Evolutionary conservation across 2,113 vertebrate species (phyloP).

Genomic region (Rhizomys pruinosus): DNA sequence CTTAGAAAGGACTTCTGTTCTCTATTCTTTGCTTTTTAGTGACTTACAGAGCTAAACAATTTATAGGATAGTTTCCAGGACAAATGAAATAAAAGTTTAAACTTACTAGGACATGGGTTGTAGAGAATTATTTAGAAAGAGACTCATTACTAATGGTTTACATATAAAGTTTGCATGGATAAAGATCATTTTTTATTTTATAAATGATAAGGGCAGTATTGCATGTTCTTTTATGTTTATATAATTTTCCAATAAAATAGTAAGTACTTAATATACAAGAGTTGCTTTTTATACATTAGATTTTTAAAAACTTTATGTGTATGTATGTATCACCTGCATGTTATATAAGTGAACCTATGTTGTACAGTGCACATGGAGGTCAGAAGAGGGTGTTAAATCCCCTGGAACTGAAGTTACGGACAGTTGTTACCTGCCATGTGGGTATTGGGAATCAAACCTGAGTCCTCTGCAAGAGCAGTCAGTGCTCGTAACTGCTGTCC

Average conservation of each 20-base stretch:
- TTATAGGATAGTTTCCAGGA: slow-evolving; percentile 22
- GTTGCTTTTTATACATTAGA: slow-evolving; percentile 4
- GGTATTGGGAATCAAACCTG: too few species aligned
- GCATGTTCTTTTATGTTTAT: not conserved
- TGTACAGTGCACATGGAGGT: too few species aligned
- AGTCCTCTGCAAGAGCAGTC: too few species aligned
- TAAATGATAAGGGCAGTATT: slow-evolving; percentile 33
- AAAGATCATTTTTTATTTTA: slow-evolving; percentile 10
- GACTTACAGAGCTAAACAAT: not conserved
- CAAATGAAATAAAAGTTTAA: not conserved
- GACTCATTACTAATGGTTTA: not conserved
- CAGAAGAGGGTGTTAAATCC: too few species aligned
- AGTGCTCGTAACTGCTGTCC: too few species aligned
- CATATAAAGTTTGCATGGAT: slow-evolving; percentile 29
- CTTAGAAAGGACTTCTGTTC: not conserved
- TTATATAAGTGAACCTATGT: too few species aligned
- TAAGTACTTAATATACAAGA: not conserved
- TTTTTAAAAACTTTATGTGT: too few species aligned
- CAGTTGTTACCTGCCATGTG: too few species aligned
- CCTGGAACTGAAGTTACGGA: too few species aligned
- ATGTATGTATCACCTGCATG: too few species aligned
- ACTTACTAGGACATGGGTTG: not conserved
- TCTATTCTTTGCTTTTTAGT: slow-evolving; percentile 4
- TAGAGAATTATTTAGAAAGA: slow-evolving; percentile 17
- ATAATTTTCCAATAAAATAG: not conserved